Percentiles rank a stretch among this genome's conserved stretches.
phyloP scores from a whole-genome alignment of 1,140 invertebrate genomes.

The Penaeus indicus region DNA sequence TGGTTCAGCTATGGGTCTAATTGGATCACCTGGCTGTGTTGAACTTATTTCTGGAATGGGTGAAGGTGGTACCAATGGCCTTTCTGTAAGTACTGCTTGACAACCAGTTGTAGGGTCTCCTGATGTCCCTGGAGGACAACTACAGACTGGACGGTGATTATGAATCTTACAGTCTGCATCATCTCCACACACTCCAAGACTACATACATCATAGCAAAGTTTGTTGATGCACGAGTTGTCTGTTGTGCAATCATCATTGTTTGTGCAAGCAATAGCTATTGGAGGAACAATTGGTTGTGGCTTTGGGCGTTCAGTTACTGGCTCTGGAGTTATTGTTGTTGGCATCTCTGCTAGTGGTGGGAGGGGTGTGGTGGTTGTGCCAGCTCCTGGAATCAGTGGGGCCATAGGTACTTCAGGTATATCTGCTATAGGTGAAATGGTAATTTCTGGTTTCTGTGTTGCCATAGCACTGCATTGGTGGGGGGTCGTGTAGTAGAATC shows the following conservation, averaged over 20 bases:
- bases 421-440: constrained; percentile 81
- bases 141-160: constrained; percentile 73
- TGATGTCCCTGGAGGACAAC: constrained; percentile 80
- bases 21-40: constrained; percentile 8
- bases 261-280: constrained; percentile 42
- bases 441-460: constrained; percentile 11
- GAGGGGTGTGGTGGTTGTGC: constrained; percentile 76
- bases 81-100: constrained; percentile 72
- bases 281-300: constrained; percentile 73
- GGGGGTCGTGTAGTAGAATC: constrained; percentile 43
- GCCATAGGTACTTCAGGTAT: constrained; percentile 77
- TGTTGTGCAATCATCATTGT: constrained; percentile 42
- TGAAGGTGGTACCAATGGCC: not conserved
- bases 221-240: constrained; percentile 42
- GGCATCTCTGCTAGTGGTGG: constrained; percentile 75
- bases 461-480: constrained; percentile 59
- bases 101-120: constrained; percentile 83
- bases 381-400: constrained; percentile 83
- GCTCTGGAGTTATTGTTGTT: constrained; percentile 77
- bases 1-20: constrained; percentile 12
- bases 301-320: constrained; percentile 9
- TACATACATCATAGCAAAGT: constrained; percentile 42
- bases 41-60: constrained; percentile 13
- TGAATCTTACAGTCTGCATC: constrained; percentile 84
- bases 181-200: constrained; percentile 39